Percentiles rank a stretch among this genome's conserved stretches.
phyloP scores from a whole-genome alignment of 1,140 invertebrate genomes.

The Sogatella furcifera region DNA sequence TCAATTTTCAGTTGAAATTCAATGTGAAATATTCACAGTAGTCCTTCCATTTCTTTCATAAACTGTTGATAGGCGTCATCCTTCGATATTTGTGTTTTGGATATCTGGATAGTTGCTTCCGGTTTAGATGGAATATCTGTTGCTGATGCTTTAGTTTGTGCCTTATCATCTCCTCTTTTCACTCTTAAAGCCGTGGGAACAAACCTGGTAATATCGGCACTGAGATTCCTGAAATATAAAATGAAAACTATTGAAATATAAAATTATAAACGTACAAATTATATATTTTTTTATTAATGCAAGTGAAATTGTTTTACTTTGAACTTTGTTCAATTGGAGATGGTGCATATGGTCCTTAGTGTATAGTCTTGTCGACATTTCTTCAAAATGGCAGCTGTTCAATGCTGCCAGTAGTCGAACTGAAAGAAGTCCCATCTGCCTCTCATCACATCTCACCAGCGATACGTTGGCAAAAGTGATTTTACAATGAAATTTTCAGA shows the following conservation, averaged over 20 bases:
- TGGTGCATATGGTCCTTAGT: too few relatives aligned
- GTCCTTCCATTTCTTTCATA: constrained; percentile 95
- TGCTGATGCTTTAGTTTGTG: not conserved
- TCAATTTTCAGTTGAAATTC: not conserved
- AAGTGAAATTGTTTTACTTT: not conserved
- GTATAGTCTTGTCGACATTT: too few relatives aligned
- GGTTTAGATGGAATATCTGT: not conserved
- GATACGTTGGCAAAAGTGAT: too few relatives aligned
- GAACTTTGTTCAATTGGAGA: too few relatives aligned
- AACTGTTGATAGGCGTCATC: constrained; percentile 97
- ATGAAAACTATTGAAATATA: not conserved
- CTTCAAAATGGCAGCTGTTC: too few relatives aligned
- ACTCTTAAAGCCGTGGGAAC: constrained; percentile 84
- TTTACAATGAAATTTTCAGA: too few relatives aligned
- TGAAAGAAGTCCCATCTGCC: too few relatives aligned
- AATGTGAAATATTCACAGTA: constrained; percentile 48
- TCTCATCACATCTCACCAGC: too few relatives aligned
- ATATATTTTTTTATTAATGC: not conserved
- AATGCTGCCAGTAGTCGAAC: too few relatives aligned
- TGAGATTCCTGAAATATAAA: constrained; percentile 56
- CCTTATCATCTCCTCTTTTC: constrained; percentile 64
- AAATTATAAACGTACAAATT: not conserved
- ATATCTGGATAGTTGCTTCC: constrained; percentile 11
- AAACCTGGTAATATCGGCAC: constrained; percentile 90
- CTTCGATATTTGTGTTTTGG: constrained; percentile 56